Evolutionary conservation across 2,888 invertebrate genomes (phyloP).

Genomic region (Cantharis nigra): DNA sequence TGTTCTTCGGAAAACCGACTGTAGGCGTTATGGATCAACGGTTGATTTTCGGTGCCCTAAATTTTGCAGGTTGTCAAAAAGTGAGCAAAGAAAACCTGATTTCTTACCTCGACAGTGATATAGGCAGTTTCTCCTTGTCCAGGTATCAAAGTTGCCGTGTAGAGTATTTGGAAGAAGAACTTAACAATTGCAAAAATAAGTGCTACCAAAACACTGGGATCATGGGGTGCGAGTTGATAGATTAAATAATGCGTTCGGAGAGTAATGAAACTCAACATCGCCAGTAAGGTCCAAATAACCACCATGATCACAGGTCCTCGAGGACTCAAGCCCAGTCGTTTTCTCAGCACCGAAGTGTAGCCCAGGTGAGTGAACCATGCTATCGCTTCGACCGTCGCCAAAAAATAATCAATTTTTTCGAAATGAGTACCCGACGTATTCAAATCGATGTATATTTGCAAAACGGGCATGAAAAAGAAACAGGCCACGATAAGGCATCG

Average conservation of each 20-base stretch:
- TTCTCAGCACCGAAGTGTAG: conserved; percentile 71
- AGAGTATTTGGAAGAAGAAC: conserved; percentile 68
- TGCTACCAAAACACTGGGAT: conserved; percentile 51
- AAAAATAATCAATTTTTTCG: conserved; percentile 71
- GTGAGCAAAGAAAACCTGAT: neutral
- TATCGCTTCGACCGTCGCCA: conserved; percentile 71
- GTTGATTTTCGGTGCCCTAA: conserved; percentile 45
- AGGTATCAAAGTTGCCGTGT: conserved; percentile 74
- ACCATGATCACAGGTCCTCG: conserved; percentile 75
- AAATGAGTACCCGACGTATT: conserved; percentile 58
- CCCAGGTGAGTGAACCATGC: conserved; percentile 84
- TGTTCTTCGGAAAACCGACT: conserved; percentile 68
- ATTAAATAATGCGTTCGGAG: conserved; percentile 67
- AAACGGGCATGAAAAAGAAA: conserved; percentile 69
- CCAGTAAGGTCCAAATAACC: conserved; percentile 70
- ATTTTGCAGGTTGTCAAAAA: conserved; percentile 40
- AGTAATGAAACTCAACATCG: conserved; percentile 70
- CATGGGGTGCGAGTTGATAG: conserved; percentile 45
- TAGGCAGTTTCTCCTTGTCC: conserved; percentile 59
- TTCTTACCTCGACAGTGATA: conserved; percentile 59
- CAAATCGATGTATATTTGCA: conserved; percentile 69
- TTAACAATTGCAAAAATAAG: conserved; percentile 66
- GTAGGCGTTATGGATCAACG: conserved; percentile 55
- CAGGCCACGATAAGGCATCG: conserved; percentile 68
- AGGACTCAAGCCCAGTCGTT: conserved; percentile 66